Conservation (phyloP, 2,888 invertebrate species). For the Lacanobia wlatinum region DNA sequence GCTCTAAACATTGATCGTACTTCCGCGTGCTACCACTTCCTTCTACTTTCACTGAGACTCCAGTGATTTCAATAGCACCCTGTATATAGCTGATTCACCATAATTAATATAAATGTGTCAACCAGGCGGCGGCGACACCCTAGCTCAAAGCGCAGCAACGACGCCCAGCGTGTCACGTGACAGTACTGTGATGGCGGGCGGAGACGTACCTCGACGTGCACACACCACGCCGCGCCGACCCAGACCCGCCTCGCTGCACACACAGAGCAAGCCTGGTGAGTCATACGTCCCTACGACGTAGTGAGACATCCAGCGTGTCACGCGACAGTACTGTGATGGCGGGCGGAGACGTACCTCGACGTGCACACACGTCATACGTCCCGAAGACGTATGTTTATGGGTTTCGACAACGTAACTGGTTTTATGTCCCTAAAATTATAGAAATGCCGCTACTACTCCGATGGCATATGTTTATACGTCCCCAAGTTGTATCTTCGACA, state of each 20-base stretch:
- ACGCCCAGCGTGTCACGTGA: constrained; percentile 85
- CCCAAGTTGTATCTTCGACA: constrained; percentile 21
- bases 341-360: constrained; percentile 12
- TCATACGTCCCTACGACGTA: constrained; percentile 32
- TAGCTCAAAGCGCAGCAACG: constrained; percentile 74
- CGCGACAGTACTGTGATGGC: constrained; percentile 13
- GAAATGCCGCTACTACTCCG: constrained; percentile 17
- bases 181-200: constrained; percentile 74
- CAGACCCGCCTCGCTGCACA: constrained; percentile 23
- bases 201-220: constrained; percentile 40
- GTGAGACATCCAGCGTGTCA: constrained; percentile 76
- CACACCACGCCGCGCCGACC: constrained; percentile 20
- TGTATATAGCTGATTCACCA: neutral
- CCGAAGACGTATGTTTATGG: neutral
- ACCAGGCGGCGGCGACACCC: constrained; percentile 60
- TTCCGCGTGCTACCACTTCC: neutral
- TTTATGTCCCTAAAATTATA: neutral
- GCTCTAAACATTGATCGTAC: neutral
- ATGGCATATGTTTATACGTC: constrained; percentile 56
- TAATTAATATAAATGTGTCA: neutral
- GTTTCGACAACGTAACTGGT: constrained; percentile 63
- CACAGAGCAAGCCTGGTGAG: constrained; percentile 10
- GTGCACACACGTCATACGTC: neutral
- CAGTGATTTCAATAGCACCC: neutral
- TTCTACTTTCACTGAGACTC: neutral